phyloP scores from a whole-genome alignment of 1,140 invertebrate genomes.

The Pollicipes pollicipes region DNA sequence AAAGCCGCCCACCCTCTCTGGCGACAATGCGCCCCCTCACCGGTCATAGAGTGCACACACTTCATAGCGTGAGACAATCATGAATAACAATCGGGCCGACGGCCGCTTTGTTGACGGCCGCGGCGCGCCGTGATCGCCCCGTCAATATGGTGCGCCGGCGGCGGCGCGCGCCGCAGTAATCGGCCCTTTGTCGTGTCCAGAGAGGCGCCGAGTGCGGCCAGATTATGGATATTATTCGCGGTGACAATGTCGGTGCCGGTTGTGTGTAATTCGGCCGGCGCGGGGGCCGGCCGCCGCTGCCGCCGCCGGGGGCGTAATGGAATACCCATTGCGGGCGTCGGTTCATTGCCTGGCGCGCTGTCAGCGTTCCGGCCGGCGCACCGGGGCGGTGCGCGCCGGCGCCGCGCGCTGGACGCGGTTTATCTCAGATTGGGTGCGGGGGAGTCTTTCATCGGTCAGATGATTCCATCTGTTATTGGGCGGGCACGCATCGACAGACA shows the following conservation, averaged over 20 bases:
- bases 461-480: background rate
- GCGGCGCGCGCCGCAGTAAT: background rate
- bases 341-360: too few species aligned
- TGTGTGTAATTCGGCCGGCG: background rate
- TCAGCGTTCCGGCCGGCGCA: background rate
- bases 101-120: background rate
- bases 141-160: background rate
- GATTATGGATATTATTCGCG: conserved; percentile 2
- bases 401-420: background rate
- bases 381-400: too few species aligned
- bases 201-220: background rate
- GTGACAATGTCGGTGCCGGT: background rate
- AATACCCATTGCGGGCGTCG: background rate
- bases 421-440: background rate
- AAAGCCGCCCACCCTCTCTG: background rate
- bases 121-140: background rate
- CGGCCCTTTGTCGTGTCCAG: background rate
- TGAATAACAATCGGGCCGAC: background rate
- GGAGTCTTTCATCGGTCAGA: background rate
- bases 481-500: background rate
- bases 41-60: background rate
- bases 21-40: background rate
- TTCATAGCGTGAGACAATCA: conserved; percentile 1
- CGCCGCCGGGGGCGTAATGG: background rate
- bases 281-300: too few species aligned